Evolutionary conservation across 2,888 invertebrate species (phyloP).

Genomic region (Desoria tigrina): DNA sequence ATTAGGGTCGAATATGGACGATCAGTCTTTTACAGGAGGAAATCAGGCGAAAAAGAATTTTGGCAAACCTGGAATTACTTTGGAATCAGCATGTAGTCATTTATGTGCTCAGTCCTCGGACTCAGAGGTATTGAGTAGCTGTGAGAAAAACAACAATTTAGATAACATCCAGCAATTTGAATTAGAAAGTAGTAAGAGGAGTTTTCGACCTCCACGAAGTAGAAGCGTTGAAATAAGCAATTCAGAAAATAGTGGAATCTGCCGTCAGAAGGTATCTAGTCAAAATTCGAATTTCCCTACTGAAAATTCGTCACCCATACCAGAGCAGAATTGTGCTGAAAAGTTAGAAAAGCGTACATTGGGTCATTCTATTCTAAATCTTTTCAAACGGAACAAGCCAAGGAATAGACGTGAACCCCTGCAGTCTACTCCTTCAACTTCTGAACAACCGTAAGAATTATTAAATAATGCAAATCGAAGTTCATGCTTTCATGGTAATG

Average conservation of each 20-base stretch:
- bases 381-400: constrained; percentile 31
- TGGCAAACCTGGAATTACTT: neutral
- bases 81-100: neutral
- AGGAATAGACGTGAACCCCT: neutral
- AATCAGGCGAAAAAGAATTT: neutral
- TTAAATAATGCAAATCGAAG: no score
- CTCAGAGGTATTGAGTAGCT: no score
- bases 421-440: no score
- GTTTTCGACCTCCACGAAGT: constrained; percentile 24
- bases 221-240: constrained; percentile 37
- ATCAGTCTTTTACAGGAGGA: neutral
- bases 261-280: constrained; percentile 10
- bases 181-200: neutral
- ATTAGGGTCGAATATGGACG: neutral
- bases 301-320: neutral
- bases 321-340: neutral
- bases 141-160: no score
- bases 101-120: no score
- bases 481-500: neutral
- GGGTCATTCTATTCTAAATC: constrained; percentile 33
- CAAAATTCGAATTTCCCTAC: neutral
- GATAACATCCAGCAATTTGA: no score
- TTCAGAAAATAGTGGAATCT: neutral
- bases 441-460: constrained; percentile 1
- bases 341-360: constrained; percentile 33